These are phyloP conservation scores for Charaxes varanes DNA, from an alignment of 1,140 invertebrate species.

Conservation along the genomic window DNA sequence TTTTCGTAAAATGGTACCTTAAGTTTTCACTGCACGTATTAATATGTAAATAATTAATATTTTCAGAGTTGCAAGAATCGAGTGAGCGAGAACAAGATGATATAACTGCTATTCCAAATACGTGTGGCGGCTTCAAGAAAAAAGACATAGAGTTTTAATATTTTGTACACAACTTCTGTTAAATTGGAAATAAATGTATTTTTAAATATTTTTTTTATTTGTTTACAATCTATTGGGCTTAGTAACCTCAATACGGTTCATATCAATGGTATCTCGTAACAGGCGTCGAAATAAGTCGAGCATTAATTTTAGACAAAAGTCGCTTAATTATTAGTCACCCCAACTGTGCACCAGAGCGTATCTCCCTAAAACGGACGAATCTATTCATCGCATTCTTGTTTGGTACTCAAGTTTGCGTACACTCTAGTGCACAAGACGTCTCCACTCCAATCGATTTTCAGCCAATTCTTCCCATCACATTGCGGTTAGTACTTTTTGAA, in stretches of 20 bases:
- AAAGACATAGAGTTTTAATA: conserved; percentile 77
- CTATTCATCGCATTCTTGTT: conserved; percentile 46
- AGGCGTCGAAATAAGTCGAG: conserved; percentile 38
- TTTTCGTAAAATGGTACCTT: no score
- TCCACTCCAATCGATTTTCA: no score
- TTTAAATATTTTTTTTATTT: conserved; percentile 1
- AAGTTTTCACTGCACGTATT: no score
- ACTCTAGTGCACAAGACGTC: no score
- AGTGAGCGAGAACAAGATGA: conserved; percentile 82
- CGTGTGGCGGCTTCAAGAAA: conserved; percentile 67
- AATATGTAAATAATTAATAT: no score
- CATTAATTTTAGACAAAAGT: conserved; percentile 67
- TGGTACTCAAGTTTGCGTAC: no score
- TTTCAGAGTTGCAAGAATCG: conserved; percentile 79
- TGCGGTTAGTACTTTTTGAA: no score
- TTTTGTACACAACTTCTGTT: neutral
- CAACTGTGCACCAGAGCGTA: conserved; percentile 70
- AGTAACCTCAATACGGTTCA: neutral
- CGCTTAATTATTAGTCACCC: conserved; percentile 73
- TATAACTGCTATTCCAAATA: conserved; percentile 47
- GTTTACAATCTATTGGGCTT: neutral
- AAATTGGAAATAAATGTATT: neutral
- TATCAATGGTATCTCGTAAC: neutral
- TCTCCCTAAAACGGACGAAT: conserved; percentile 71
- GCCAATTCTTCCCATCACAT: no score